Evolutionary conservation across 2,888 invertebrate genomes (phyloP).

Genomic region (Himalopsyche tibetana): DNA sequence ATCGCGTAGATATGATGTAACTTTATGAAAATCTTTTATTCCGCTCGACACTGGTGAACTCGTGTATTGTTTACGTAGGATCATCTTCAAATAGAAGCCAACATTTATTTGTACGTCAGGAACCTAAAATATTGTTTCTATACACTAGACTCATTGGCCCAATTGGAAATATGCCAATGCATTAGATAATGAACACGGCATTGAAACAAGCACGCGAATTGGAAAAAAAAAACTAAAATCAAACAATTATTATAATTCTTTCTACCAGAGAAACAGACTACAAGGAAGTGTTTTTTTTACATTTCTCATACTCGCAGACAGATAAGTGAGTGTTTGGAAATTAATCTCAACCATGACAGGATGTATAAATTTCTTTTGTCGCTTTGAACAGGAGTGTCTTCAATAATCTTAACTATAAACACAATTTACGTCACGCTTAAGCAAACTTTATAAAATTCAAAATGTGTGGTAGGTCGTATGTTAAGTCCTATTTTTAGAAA

Average conservation of each 20-base stretch:
- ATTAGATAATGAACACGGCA: conserved; percentile 63
- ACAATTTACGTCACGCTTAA: too few species aligned
- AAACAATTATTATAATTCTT: neutral
- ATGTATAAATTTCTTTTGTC: conserved; percentile 13
- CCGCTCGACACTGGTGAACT: neutral
- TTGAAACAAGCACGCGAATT: conserved; percentile 56
- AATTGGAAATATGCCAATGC: conserved; percentile 62
- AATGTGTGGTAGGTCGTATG: too few species aligned
- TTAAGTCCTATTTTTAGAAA: too few species aligned
- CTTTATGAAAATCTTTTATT: neutral
- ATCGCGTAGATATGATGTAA: neutral
- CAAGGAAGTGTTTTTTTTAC: neutral
- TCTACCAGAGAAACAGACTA: neutral
- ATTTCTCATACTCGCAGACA: neutral
- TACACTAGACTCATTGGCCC: conserved; percentile 60
- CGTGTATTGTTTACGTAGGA: conserved; percentile 39
- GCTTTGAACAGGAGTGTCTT: neutral
- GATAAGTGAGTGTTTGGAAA: neutral
- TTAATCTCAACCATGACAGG: neutral
- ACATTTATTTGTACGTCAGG: neutral
- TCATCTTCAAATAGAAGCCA: conserved; percentile 40
- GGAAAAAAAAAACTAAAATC: neutral
- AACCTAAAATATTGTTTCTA: conserved; percentile 57
- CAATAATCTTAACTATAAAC: neutral
- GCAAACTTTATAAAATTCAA: too few species aligned